Conservation (phyloP, 35 echinoderm and acorn worm genomes). For the Lytechinus pictus region DNA sequence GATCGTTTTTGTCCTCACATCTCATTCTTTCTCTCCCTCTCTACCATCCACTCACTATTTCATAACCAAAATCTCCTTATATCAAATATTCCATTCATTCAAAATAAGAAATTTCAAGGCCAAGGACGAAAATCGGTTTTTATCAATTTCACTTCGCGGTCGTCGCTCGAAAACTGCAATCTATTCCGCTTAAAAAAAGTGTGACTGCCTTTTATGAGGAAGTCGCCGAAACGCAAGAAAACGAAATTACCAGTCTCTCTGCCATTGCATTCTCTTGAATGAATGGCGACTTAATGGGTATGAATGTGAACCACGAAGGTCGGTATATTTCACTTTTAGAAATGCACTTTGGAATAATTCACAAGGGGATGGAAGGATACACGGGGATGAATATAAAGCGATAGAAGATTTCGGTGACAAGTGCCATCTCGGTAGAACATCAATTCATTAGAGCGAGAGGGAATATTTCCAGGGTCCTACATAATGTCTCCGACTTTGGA, state of each 20-base stretch:
- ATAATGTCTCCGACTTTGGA: not conserved
- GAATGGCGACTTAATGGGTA: not conserved
- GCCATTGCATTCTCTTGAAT: not conserved
- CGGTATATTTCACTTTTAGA: not conserved
- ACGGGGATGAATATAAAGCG: not conserved
- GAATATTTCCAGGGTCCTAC: not conserved
- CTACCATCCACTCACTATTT: no score
- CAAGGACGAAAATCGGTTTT: not conserved
- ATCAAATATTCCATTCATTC: not conserved
- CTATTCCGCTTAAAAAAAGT: not conserved
- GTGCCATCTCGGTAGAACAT: not conserved
- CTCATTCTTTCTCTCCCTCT: no score
- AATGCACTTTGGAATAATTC: not conserved
- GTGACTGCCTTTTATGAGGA: not conserved
- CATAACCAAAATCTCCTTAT: no score
- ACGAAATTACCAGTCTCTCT: not conserved
- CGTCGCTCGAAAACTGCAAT: no score
- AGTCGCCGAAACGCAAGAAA: not conserved
- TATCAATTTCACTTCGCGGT: not conserved
- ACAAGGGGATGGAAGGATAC: not conserved
- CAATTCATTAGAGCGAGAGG: not conserved
- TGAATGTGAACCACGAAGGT: not conserved
- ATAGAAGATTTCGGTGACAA: not conserved
- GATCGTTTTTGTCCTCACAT: no score
- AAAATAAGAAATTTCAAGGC: not conserved